Evolutionary conservation across 1,140 invertebrate genomes (phyloP).

Genomic region (Euglossa dilemma): DNA sequence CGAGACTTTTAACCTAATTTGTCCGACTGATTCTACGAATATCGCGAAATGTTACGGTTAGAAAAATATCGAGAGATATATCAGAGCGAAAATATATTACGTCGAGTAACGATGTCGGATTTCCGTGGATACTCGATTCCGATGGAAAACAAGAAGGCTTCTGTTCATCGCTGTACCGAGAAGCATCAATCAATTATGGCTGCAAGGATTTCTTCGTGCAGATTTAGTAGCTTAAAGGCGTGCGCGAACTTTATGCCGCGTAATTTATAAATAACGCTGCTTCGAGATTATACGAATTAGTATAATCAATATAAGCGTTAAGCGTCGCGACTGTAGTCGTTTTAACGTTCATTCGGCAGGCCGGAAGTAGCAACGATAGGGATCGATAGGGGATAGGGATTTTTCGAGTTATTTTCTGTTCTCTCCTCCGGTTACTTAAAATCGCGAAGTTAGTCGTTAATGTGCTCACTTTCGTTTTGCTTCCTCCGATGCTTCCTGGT

Average conservation of each 20-base stretch:
- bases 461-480: constrained; percentile 92
- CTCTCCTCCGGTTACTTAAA: neutral
- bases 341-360: too few relatives aligned
- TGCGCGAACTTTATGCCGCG: neutral
- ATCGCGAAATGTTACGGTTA: neutral
- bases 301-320: neutral
- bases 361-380: too few relatives aligned
- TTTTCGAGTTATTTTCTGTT: neutral
- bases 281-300: neutral
- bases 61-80: neutral
- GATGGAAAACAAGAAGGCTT: neutral
- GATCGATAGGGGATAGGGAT: neutral
- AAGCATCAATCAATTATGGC: neutral
- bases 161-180: neutral
- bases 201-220: neutral
- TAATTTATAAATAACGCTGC: neutral
- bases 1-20: too few relatives aligned
- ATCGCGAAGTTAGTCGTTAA: neutral
- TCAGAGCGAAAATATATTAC: neutral
- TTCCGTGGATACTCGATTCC: neutral
- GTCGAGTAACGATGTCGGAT: neutral
- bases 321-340: too few relatives aligned
- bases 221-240: neutral
- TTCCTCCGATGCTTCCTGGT: constrained; percentile 94
- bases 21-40: too few relatives aligned